Evolutionary conservation across 2,113 vertebrate species (phyloP).

Genomic region (Heptranchias perlo): DNA sequence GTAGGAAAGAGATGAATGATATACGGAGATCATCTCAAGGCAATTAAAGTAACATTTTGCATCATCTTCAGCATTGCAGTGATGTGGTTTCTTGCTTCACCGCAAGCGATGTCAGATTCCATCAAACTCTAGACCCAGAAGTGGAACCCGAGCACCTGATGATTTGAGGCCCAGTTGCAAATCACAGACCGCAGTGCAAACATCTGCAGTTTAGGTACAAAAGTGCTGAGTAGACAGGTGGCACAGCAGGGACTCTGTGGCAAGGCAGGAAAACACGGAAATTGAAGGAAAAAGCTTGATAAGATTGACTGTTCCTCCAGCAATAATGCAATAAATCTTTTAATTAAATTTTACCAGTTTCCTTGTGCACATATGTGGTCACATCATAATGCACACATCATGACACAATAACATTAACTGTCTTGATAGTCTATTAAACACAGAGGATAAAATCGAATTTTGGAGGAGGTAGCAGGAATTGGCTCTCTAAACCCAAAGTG

Average conservation of each 20-base stretch:
- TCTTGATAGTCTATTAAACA: background rate
- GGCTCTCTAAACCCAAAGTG: background rate
- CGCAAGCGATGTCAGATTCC: background rate
- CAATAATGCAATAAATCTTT: background rate
- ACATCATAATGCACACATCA: background rate
- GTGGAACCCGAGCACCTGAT: background rate
- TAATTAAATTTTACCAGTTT: background rate
- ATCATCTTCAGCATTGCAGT: background rate
- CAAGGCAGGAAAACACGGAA: background rate
- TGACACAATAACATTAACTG: background rate
- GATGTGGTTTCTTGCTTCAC: background rate
- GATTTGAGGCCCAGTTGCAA: background rate
- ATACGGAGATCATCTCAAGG: background rate
- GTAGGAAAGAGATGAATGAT: background rate
- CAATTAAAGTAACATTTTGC: background rate
- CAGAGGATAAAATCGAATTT: background rate
- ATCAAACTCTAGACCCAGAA: background rate
- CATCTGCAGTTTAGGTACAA: background rate
- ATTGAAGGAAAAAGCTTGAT: background rate
- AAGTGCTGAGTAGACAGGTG: background rate
- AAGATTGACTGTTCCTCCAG: background rate
- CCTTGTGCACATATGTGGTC: background rate
- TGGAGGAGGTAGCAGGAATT: background rate
- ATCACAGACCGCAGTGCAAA: background rate
- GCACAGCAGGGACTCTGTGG: background rate